phyloP scores from a whole-genome alignment of 2,797 vertebrate genomes.

The Pipistrellus pygmaeus region DNA sequence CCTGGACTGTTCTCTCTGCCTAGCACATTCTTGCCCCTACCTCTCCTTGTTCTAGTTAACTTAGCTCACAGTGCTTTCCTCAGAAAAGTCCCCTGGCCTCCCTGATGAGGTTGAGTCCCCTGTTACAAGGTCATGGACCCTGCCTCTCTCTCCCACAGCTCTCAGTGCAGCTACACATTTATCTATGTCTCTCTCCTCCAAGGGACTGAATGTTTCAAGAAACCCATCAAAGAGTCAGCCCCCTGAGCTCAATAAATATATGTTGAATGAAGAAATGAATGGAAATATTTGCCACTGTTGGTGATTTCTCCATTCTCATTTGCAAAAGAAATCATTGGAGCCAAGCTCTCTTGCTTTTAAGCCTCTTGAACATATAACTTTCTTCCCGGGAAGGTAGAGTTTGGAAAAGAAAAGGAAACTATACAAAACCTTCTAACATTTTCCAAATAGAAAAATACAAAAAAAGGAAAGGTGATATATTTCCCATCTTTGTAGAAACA shows the following conservation, averaged over 20 bases:
- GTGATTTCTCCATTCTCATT: not conserved
- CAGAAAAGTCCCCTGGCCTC: not conserved
- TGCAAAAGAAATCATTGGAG: slow-evolving; percentile 1
- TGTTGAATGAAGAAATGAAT: not conserved
- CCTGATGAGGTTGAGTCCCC: not conserved
- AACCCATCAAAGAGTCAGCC: not conserved
- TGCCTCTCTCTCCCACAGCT: not conserved
- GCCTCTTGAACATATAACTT: not conserved
- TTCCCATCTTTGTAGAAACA: slow-evolving; percentile 1
- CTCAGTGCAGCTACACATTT: not conserved
- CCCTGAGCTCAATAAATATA: not conserved
- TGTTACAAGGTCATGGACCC: not conserved
- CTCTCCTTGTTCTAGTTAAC: not conserved
- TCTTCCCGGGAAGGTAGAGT: not conserved
- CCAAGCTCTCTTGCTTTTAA: not conserved
- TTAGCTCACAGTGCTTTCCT: not conserved
- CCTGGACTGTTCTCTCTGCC: not conserved
- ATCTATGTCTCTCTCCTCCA: not conserved
- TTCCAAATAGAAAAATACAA: slow-evolving; percentile 8
- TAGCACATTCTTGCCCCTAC: not conserved
- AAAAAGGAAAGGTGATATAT: not conserved
- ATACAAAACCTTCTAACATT: not conserved
- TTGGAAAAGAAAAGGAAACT: not conserved
- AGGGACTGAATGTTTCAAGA: not conserved
- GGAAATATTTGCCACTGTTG: not conserved